Conservation (phyloP, 2,888 invertebrate genomes). For the Disparrhopalites patrizii region DNA sequence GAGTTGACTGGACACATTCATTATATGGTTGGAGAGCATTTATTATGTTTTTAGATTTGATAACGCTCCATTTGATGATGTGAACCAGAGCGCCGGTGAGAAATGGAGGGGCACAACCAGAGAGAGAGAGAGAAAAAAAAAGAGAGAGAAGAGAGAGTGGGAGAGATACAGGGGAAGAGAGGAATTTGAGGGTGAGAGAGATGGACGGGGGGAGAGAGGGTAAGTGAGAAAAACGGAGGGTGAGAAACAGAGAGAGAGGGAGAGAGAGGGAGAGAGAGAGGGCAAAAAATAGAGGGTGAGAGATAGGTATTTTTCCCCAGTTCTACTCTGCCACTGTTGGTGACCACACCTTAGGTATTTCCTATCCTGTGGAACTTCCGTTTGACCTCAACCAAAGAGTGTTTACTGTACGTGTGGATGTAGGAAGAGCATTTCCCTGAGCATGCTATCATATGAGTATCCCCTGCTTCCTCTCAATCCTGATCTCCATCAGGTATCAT, state of each 20-base stretch:
- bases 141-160: background rate
- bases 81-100: no score
- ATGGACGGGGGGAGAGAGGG: background rate
- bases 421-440: no score
- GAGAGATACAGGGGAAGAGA: no score
- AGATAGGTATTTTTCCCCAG: background rate
- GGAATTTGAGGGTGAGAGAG: background rate
- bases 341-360: slow-evolving; percentile 31
- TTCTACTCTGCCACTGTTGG: slow-evolving; percentile 6
- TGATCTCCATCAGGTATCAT: no score
- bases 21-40: background rate
- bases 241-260: no score
- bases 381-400: slow-evolving; percentile 11
- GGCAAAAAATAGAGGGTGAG: background rate
- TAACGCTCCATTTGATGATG: background rate
- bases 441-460: no score
- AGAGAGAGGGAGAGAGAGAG: background rate
- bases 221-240: no score
- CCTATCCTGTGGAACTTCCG: slow-evolving; percentile 30
- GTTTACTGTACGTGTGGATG: no score
- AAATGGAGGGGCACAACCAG: no score
- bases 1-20: slow-evolving; percentile 13
- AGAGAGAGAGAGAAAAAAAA: background rate
- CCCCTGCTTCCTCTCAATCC: no score
- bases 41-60: slow-evolving; percentile 14